Base-by-base conservation (phyloP, 2,888 invertebrate genomes). In the Therioaphis trifolii region DNA sequence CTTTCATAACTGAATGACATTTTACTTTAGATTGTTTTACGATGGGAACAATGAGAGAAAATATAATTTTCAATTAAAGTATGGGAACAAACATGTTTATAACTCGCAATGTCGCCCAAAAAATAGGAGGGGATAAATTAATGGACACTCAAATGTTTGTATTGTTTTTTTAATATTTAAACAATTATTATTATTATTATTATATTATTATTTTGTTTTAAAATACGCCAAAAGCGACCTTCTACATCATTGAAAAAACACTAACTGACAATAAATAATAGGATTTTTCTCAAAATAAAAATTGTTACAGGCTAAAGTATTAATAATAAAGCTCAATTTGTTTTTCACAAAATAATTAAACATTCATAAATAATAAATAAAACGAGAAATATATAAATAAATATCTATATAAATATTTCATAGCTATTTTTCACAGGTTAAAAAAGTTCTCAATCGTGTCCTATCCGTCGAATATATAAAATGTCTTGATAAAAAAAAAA, bases 281-380 rank as follows among this genome's bases (percentile, higher is more conserved):
- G 82, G 82, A 82, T 82, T 74, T 72, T 82, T 80, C 43, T 82
- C 63, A 82, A 82, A 80, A 74, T 82, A 82, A 82, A 82, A 82
- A 82, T 82, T 82, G 82, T 82, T 82, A 82, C 82, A 82, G 82
- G 82, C 82, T 82, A 82, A 68, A 82, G 63, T 82, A 82, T 82
- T 82, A 82, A 82, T 82, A 82, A 82, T 82, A 82, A 82, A 82
- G 82, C 82, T 82, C 82, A 82, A 82, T 82, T 82, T 82, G 80
- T 82, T 74, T 82, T 74, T 72, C 82, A 72, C 72, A 74, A 82
- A 82, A 82, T 82, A 82, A 82, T 82, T 82, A 82, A 82, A 82
- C 82, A 82, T 82, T 74, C 82, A 82, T 82, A 82, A 82, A 82
- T 82, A 40, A 82, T 82, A 74, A 82, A 82, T 82, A 82, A 82